Evolutionary conservation across 2,797 vertebrate genomes (phyloP).

Genomic region (Buceros bicornis): DNA sequence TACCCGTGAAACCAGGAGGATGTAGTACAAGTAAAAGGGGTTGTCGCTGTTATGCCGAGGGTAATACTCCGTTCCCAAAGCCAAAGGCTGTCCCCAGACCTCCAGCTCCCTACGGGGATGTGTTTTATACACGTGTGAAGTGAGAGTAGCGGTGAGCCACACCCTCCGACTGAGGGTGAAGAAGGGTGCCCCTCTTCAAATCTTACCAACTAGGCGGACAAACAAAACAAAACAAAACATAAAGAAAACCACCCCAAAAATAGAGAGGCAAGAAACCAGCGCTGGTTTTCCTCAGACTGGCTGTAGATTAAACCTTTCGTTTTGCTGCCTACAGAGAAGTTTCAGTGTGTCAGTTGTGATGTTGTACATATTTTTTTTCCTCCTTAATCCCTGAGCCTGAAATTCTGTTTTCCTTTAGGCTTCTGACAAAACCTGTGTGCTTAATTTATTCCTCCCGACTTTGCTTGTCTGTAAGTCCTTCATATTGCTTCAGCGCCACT

Average conservation of each 20-base stretch:
- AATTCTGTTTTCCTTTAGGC: not conserved
- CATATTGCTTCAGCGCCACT: not conserved
- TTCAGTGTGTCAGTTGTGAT: not conserved
- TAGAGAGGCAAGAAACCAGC: not conserved
- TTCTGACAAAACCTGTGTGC: not conserved
- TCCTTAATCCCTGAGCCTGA: not conserved
- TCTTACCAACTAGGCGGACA: not conserved
- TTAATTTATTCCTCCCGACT: not conserved
- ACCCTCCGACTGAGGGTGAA: not conserved
- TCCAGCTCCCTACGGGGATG: not conserved
- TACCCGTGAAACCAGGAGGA: not conserved
- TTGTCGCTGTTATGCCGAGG: not conserved
- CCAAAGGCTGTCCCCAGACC: not conserved
- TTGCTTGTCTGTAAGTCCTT: not conserved
- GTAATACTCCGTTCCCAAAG: not conserved
- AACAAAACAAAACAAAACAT: not conserved
- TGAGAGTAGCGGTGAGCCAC: not conserved
- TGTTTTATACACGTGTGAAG: not conserved
- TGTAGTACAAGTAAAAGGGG: not conserved
- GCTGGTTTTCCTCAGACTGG: not conserved
- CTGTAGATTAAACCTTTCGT: not conserved
- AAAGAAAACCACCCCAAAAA: not conserved
- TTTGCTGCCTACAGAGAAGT: not conserved
- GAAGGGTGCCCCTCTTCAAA: not conserved
- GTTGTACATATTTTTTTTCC: not conserved